Base-by-base conservation (phyloP, 2,888 invertebrate species). In the Lutraria lutraria region DNA sequence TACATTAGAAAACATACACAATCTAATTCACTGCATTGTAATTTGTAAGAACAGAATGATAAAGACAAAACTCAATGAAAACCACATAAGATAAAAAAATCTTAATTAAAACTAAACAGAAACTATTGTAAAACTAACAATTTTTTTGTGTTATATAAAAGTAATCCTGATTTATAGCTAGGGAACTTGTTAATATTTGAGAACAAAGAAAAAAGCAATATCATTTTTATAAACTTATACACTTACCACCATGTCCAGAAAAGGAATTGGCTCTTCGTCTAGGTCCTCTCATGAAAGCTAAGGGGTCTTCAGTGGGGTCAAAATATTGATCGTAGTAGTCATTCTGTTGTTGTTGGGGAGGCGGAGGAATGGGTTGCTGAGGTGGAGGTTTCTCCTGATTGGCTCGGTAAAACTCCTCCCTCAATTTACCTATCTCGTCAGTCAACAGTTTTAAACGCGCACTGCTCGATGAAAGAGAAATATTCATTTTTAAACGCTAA, bases 231-330 rank as follows among this genome's bases (percentile, higher is more conserved):
- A n/a, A n/a, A n/a, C n/a, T n/a, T n/a, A 25, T 21, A 25, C 21
- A 53, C 83, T 80, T 88, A 86, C 93, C 94, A 31, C 93, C 93
- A 63, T 93, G 94, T 3, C 95, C 95, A 15, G 95, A 95, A 83
- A 95, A 95, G 0, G 95, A 95, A 86, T 95, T 95, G 1, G 95
- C 95, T 25, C 95, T 93, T n/a, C 95, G 89, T 19, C 95, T 89
- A 13, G 95, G 95, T 83, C 95, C 94, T 83, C 94, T 91, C 95
- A 95, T 95, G 89, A 95, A 95, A n/a, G 95, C 95, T 81, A 94
- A 93, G 12, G 95, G 94, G 81, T 95, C 94, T 56, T 95, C 95
- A 21, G 95, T 95, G 54, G 95, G 95, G 86, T 95, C 95, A 89
- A 94, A 95, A 88, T 94, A 95, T 72, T 94, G 94, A 68, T 94